These are phyloP conservation scores for Solenodon paradoxus DNA, from an alignment of 2,113 vertebrate genomes.

Conservation along the genomic window DNA sequence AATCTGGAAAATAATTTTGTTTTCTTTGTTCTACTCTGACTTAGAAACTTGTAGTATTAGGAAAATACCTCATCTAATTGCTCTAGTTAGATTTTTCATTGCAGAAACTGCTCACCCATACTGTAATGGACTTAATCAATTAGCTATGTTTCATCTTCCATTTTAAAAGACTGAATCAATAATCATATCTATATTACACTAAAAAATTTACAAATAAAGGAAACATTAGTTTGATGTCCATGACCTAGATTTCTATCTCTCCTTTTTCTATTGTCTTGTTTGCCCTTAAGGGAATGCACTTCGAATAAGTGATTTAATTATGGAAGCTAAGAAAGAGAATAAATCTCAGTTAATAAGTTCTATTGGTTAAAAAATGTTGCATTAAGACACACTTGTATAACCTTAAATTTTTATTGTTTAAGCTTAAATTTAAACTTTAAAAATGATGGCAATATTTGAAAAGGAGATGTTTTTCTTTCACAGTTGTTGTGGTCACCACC, in stretches of 20 bases:
- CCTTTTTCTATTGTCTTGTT: not conserved
- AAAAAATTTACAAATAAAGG: not conserved
- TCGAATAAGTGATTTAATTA: not conserved
- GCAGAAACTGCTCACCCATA: not conserved
- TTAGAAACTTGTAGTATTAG: not conserved
- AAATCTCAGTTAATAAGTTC: not conserved
- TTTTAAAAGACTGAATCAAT: not conserved
- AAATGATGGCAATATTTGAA: not conserved
- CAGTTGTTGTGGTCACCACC: not conserved
- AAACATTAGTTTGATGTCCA: not conserved
- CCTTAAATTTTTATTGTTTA: no score
- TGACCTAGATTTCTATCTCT: not conserved
- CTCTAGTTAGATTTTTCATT: not conserved
- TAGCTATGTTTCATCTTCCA: not conserved
- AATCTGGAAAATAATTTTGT: not conserved
- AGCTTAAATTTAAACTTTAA: no score
- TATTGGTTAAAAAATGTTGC: not conserved
- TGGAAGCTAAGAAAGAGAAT: not conserved
- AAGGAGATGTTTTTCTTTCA: not conserved
- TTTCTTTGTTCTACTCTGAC: not conserved
- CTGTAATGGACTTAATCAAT: not conserved
- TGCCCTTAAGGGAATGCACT: not conserved
- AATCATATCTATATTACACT: not conserved
- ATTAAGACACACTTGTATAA: no score
- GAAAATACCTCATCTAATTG: not conserved